Evolutionary conservation across 2,888 invertebrate genomes (phyloP).

Genomic region (Subacronicta megacephala): DNA sequence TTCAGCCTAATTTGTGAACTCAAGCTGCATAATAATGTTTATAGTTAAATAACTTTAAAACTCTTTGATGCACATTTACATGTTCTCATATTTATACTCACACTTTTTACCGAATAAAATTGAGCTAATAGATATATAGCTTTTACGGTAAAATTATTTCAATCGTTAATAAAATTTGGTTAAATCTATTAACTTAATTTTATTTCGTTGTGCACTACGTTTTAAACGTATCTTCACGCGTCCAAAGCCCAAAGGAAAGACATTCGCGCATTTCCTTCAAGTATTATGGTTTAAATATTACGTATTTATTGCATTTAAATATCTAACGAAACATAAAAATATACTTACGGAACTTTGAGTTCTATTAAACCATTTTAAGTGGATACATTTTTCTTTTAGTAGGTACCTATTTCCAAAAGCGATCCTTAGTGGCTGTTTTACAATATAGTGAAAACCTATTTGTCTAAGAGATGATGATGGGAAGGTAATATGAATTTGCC

Average conservation of each 20-base stretch:
- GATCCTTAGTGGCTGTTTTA: neutral
- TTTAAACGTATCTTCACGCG: slow-evolving; percentile 37
- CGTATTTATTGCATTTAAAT: slow-evolving; percentile 50
- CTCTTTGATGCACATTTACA: slow-evolving; percentile 31
- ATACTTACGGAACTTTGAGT: neutral
- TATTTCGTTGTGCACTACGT: slow-evolving; percentile 29
- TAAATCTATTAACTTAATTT: slow-evolving; percentile 19
- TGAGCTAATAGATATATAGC: slow-evolving; percentile 21
- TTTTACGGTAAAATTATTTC: neutral
- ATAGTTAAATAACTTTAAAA: slow-evolving; percentile 23
- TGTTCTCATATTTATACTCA: slow-evolving; percentile 31
- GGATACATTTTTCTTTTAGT: slow-evolving; percentile 1
- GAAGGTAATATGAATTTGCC: too few species aligned
- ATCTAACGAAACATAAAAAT: slow-evolving; percentile 5
- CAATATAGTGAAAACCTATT: neutral
- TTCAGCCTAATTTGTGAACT: slow-evolving; percentile 10
- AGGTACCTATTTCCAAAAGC: neutral
- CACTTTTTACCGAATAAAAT: slow-evolving; percentile 32
- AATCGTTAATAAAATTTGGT: neutral
- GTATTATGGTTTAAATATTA: slow-evolving; percentile 45
- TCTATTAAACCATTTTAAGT: too few species aligned
- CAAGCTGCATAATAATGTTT: slow-evolving; percentile 40
- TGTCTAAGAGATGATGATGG: neutral
- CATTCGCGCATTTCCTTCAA: slow-evolving; percentile 30
- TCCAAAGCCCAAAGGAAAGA: slow-evolving; percentile 16